Evolutionary conservation across 2,797 vertebrate species (phyloP).

Genomic region (Mycteria americana): DNA sequence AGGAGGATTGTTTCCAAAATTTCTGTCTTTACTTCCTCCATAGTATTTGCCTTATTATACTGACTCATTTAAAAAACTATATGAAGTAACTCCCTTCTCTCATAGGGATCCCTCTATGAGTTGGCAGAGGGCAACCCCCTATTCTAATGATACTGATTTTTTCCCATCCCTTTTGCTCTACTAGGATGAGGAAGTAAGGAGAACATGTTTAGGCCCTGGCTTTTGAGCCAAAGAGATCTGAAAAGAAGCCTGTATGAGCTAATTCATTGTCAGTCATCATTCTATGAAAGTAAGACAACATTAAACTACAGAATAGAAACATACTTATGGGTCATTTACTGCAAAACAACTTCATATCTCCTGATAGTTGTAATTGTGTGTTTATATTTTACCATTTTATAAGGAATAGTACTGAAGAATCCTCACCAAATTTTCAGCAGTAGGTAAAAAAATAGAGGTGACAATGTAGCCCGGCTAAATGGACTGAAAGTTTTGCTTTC

Average conservation of each 20-base stretch:
- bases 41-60: not conserved
- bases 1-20: not conserved
- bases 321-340: not conserved
- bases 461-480: not conserved
- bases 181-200: not conserved
- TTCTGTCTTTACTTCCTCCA: not conserved
- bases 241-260: not conserved
- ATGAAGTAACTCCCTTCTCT: not conserved
- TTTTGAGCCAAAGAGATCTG: not conserved
- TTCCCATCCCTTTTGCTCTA: not conserved
- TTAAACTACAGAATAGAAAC: not conserved
- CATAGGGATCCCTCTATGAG: not conserved
- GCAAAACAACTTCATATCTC: not conserved
- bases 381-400: not conserved
- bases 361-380: not conserved
- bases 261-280: not conserved
- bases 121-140: not conserved
- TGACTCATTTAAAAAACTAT: not conserved
- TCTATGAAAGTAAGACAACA: not conserved
- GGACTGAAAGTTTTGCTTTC: not conserved
- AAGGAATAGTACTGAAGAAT: not conserved
- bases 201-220: not conserved
- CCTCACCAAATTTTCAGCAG: not conserved
- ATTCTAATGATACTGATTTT: not conserved
- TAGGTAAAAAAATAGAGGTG: not conserved